Base-by-base conservation (phyloP, 2,797 vertebrate genomes). In the Dendrocincla tyrannina region DNA sequence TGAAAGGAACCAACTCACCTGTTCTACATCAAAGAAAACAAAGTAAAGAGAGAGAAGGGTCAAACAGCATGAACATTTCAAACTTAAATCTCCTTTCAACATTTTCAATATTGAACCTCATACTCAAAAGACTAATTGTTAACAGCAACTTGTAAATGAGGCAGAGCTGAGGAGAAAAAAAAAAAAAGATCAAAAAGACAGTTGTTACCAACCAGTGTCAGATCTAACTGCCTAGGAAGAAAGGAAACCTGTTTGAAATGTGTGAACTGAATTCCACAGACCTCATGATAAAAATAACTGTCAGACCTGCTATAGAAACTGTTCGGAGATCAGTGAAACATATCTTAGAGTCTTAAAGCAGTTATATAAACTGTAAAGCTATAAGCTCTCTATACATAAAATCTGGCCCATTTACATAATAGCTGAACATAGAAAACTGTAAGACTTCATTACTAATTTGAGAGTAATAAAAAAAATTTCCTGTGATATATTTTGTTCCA, bases 121-220 rank as follows among this genome's bases (percentile, higher is more conserved):
- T 17, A 27, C 42, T 66, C 39, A 53, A 50, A 85, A 52, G 25
- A 82, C 17, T 44, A 47, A 33, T 27, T 37, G 9, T 50, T 79
- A 88, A 69, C 42, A 75, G 20, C 50, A 83, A 58, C 39, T 66
- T 64, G 12, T 58, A 92, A 93, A 91, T 64, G 17, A 55, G 46
- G 20, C 2, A 4, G 56, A 83, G 24, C 25, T 41, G 52, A 2
- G 1, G 0, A 7, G 13, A 7, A 3, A 44, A 44, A 2, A 1
- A 20, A 47, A 32, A 42, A 44, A 44, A 41, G 3, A 59, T 39
- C 35, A 75, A 25, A 76, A 75, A 68, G 27, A 20, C 25, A 69
- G 30, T 20, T 64, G 33, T 46, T 76, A 87, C 5, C 24, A 88
- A 14, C 2, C 27, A 35, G 30, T 66, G 30, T 32, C 47, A 88